These are phyloP conservation scores for Oncopodura yosiiana DNA, from an alignment of 1,140 invertebrate genomes.

Conservation along the genomic window DNA sequence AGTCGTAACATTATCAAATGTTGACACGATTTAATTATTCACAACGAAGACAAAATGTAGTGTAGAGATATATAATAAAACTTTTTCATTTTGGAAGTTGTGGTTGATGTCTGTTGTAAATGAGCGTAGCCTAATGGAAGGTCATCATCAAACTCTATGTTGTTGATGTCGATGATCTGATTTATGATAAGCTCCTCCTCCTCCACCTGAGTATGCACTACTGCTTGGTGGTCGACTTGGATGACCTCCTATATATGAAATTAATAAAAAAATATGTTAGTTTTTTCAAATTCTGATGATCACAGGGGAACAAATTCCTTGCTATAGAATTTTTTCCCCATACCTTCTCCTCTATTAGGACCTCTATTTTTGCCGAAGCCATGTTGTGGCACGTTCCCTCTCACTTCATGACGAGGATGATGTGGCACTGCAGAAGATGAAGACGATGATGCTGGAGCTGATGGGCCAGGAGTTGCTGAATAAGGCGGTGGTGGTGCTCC, in stretches of 20 bases:
- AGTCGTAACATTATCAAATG: neutral
- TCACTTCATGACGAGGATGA: conserved; percentile 4
- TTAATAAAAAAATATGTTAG: neutral
- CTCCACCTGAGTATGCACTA: conserved; percentile 21
- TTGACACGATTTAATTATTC: no score
- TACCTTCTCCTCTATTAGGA: conserved; percentile 31
- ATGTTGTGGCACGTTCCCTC: conserved; percentile 20
- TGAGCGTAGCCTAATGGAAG: neutral
- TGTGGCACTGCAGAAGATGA: conserved; percentile 23
- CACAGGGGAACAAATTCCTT: no score
- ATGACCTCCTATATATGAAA: neutral
- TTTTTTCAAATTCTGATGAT: no score
- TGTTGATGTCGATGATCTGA: conserved; percentile 24
- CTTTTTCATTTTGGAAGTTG: neutral
- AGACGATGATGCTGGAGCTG: no score
- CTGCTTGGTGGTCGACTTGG: conserved; percentile 11
- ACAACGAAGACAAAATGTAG: neutral
- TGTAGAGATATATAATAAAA: neutral
- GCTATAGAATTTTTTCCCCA: neutral
- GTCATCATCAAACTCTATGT: conserved; percentile 33
- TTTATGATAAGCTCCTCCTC: conserved; percentile 27
- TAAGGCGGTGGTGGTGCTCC: conserved; percentile 32
- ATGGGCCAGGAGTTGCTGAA: conserved; percentile 23
- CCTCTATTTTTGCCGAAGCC: conserved; percentile 31
- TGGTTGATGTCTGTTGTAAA: neutral